phyloP scores from a whole-genome alignment of 2,113 vertebrate genomes.

The Oncorhynchus masou region DNA sequence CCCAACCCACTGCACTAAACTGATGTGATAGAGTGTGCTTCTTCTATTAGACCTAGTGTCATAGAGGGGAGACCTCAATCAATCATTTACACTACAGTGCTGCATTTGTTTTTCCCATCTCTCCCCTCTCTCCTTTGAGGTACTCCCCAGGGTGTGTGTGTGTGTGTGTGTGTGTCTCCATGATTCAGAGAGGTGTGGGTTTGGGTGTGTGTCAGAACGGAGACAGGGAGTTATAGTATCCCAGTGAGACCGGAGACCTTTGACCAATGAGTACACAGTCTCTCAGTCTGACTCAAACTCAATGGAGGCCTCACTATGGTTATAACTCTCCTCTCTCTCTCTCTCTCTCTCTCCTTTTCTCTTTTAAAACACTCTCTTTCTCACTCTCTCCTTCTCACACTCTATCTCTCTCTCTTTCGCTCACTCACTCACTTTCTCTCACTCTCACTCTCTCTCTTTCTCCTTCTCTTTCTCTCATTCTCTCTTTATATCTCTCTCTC shows the following conservation, averaged over 20 bases:
- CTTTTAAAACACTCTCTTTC: too few relatives aligned
- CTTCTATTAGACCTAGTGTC: not conserved
- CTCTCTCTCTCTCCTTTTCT: too few relatives aligned
- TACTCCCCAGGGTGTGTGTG: not conserved
- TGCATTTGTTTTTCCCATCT: slow-evolving; percentile 25
- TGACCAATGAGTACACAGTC: not conserved
- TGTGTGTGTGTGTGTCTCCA: not conserved
- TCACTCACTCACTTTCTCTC: too few relatives aligned
- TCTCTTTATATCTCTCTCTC: not conserved
- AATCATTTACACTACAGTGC: not conserved
- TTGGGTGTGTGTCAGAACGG: not conserved
- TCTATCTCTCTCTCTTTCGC: too few relatives aligned
- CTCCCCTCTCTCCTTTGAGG: not conserved
- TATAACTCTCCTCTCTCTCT: not conserved
- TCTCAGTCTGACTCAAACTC: not conserved
- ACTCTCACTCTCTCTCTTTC: too few relatives aligned
- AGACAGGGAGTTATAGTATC: not conserved
- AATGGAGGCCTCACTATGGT: not conserved
- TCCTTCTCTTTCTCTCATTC: too few relatives aligned
- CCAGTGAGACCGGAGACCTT: not conserved
- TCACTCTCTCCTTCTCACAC: too few relatives aligned
- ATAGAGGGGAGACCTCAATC: not conserved
- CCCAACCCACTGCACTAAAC: not conserved
- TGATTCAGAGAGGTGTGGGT: slow-evolving; percentile 15
- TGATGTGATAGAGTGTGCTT: not conserved